These are phyloP conservation scores for Rhynchotus rufescens DNA, from an alignment of 2,797 vertebrate species.

Conservation along the genomic window DNA sequence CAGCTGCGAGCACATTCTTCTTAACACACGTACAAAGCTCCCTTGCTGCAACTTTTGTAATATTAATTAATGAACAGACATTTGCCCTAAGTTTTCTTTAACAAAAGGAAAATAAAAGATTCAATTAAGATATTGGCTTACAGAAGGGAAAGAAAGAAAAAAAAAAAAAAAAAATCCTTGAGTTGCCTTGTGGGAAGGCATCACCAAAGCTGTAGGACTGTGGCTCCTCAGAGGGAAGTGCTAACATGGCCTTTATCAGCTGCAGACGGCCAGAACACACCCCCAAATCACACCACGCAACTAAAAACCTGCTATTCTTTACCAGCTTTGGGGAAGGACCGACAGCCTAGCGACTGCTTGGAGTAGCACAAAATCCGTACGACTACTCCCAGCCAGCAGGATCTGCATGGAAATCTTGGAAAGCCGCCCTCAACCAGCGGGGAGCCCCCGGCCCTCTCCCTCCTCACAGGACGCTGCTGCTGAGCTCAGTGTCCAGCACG, in stretches of 20 bases:
- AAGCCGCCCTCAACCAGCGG: background rate
- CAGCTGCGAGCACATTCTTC: fast-evolving
- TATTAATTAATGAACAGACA: background rate
- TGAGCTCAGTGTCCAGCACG: background rate
- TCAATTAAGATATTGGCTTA: background rate
- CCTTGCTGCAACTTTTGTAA: background rate
- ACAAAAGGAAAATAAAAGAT: background rate
- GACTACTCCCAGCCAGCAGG: background rate
- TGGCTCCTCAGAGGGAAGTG: background rate
- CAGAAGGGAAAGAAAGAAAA: background rate
- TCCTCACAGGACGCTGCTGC: background rate
- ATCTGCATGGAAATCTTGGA: background rate
- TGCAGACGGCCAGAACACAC: background rate
- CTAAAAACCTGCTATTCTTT: background rate
- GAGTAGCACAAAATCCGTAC: background rate
- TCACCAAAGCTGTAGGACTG: background rate
- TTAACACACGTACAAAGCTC: background rate
- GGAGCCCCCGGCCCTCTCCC: background rate
- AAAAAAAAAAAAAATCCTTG: background rate
- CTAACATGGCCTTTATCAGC: background rate
- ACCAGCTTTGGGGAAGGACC: background rate
- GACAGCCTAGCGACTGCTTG: background rate
- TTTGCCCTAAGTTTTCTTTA: background rate
- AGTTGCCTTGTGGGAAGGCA: background rate
- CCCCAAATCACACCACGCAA: background rate